phyloP scores from a whole-genome alignment of 2,113 vertebrate species.

The Tympanuchus pallidicinctus region DNA sequence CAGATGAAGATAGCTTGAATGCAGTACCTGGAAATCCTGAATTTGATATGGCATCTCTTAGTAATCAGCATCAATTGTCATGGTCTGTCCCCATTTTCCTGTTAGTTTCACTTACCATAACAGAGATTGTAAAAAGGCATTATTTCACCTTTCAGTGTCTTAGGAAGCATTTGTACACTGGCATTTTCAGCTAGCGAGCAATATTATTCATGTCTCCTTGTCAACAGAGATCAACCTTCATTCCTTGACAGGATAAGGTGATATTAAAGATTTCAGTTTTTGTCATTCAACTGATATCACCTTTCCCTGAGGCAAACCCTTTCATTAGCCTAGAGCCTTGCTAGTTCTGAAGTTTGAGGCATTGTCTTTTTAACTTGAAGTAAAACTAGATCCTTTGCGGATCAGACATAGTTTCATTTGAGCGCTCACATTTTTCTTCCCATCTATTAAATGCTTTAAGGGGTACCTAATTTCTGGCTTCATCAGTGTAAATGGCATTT shows the following conservation, averaged over 20 bases:
- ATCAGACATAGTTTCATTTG: neutral
- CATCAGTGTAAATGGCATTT: neutral
- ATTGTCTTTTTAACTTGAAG: neutral
- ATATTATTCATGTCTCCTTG: neutral
- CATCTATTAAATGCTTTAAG: neutral
- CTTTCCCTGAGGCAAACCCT: neutral
- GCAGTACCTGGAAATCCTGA: neutral
- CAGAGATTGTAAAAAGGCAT: neutral
- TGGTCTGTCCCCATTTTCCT: neutral
- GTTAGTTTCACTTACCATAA: neutral
- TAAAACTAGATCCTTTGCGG: neutral
- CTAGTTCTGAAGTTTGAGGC: neutral
- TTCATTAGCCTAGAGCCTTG: neutral
- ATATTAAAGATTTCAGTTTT: neutral
- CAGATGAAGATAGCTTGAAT: neutral
- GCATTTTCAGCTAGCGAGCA: neutral
- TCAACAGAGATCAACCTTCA: neutral
- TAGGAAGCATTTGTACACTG: neutral
- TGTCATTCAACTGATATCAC: neutral
- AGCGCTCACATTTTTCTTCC: neutral
- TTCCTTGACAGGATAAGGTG: neutral
- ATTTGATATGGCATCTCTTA: neutral
- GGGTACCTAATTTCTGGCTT: neutral
- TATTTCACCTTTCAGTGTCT: neutral
- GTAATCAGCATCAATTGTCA: fast-evolving